Evolutionary conservation across 1,140 invertebrate genomes (phyloP), one percentile per base, ranked within the genome.

Genomic region (Colletes latitarsis): DNA sequence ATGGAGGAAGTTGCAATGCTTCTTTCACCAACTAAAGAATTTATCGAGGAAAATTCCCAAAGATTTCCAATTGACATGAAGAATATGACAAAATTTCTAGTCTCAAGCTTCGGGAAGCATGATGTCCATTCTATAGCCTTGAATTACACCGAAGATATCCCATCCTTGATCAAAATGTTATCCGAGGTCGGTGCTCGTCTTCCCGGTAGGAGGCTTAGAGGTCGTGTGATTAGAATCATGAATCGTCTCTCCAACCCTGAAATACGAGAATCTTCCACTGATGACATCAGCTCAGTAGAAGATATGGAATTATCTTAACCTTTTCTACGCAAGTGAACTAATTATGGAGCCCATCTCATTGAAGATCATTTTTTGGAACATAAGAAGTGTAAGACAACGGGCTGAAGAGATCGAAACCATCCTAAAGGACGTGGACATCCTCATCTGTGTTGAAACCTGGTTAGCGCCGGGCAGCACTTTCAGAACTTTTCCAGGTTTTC

Each of bases 391-490:
- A 55, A 55, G 0, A 55, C 53, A 55, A 55, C 53, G 53, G 53
- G 53, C 53, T 14, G 53, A 55, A 55, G 53, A 55, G 53, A 55
- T 55, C 17, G 15, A 57, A 17, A 6, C 15, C n/a, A 57, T 57
- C 6, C 55, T 57, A 57, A n/a, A 57, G 17, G 55, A 57, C 1
- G 58, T 39, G 15, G 70, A 81, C 49, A 66, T 81, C 5, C 41
- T 81, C 39, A 39, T 21, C 39, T 70, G 67, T 21, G 66, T 75
- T 9, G 79, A 81, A 46, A 52, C 79, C 3, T 81, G 79, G 72
- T 39, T 81, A 14, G 46, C 17, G 9, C 46, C 46, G 17, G 14
- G 52, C 12, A 60, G 15, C 43, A 68, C 17, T 14, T 30, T 68
- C 17, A 74, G 14, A 41, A 53, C 6, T 0, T 55, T 55, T 55